Evolutionary conservation across 2,888 invertebrate genomes (phyloP).

Genomic region (Apoda limacodes): DNA sequence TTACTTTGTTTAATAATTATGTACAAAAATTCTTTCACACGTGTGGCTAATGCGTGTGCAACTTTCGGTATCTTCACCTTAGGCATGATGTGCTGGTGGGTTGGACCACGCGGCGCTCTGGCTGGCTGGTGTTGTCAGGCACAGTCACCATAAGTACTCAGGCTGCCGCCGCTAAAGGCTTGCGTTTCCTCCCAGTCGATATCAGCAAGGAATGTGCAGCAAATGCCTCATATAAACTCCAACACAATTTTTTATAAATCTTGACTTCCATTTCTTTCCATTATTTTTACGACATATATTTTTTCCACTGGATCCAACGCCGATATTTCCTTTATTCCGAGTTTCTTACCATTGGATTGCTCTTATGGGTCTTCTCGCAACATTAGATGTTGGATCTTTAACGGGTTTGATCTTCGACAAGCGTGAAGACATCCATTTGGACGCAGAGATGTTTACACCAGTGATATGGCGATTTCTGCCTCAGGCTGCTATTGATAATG

Average conservation of each 20-base stretch:
- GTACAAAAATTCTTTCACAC: no score
- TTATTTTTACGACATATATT: no score
- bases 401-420: constrained; percentile 59
- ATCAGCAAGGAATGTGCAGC: constrained; percentile 32
- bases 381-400: constrained; percentile 75
- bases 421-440: constrained; percentile 34
- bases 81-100: constrained; percentile 86
- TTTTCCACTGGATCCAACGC: constrained; percentile 54
- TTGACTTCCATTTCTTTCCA: no score
- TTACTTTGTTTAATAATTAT: no score
- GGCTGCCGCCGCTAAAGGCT: constrained; percentile 70
- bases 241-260: no score
- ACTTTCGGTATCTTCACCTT: constrained; percentile 86
- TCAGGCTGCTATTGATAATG: constrained; percentile 30
- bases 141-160: constrained; percentile 77
- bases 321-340: constrained; percentile 79
- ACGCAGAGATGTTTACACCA: constrained; percentile 53
- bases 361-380: constrained; percentile 76
- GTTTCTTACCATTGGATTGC: constrained; percentile 87
- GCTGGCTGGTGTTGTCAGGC: constrained; percentile 68
- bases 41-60: no score
- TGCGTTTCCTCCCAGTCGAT: constrained; percentile 57
- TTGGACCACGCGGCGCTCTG: constrained; percentile 75
- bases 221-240: constrained; percentile 37
- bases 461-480: constrained; percentile 44